Evolutionary conservation across 2,888 invertebrate species (phyloP), one percentile per base, ranked within the genome.

Genomic region (Thumatha senex): DNA sequence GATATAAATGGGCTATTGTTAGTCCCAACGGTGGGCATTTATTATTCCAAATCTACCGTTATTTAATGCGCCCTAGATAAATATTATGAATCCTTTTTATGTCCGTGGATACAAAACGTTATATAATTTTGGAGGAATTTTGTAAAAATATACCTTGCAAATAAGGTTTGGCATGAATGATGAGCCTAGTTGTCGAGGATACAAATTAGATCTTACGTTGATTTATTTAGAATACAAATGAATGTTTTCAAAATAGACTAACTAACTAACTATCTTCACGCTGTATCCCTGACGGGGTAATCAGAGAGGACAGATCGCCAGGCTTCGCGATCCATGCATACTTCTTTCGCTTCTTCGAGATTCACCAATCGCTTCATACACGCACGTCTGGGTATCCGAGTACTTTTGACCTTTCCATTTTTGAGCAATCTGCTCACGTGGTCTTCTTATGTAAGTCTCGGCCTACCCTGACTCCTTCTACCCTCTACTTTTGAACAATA

Each of bases 61-160:
- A 76, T 81, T 76, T 80, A 82, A 80, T 76, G 71, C 72, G 71
- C 70, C 77, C 78, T 76, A 76, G 71, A 83, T 83, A 80, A 79
- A 82, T 81, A 80, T 78, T 72, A 75, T 73, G 72, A 74, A 77
- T 78, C 79, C 78, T 79, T 80, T 81, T 81, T 77, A 74, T 74
- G 70, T 73, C 62, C 64, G 54, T 60, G 54, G 64, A 70, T 70
- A 62, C 61, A 70, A 60, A 70, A 62, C 66, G 67, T 67, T 65
- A 69, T 72, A 74, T 71, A 74, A 76, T 78, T 80, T 78, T 64
- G 66, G 47, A 61, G 58, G 67, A 71, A 67, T 72, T 70, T 68
- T 64, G 51, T 59, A 59, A 64, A 67, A 71, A 73, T 74, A 70
- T 59, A 56, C 66, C 62, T 67, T 57, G 55, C 63, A 63, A 56